A percentile compares a stretch with the other conserved stretches of the same genome.
phyloP scores from a whole-genome alignment of 2,797 vertebrate species.

The Xenentodon cancila region DNA sequence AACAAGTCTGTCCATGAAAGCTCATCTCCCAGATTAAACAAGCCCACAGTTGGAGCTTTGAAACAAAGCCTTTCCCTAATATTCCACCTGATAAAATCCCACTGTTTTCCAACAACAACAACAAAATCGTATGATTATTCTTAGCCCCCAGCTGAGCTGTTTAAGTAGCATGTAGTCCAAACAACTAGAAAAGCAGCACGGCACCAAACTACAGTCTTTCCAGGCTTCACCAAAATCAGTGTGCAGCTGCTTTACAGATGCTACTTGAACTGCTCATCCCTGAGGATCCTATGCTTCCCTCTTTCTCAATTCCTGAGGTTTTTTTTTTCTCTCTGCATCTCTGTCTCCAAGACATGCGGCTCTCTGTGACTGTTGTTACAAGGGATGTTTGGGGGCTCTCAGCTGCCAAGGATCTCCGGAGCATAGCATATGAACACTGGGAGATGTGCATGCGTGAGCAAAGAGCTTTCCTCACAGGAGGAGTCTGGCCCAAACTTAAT shows the following conservation, averaged over 20 bases:
- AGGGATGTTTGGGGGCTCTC: conserved; percentile 64
- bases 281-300: conserved; percentile 55
- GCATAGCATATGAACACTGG: conserved; percentile 60
- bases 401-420: conserved; percentile 63
- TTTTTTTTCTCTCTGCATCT: conserved; percentile 45
- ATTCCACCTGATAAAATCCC: conserved; percentile 27
- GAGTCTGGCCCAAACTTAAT: conserved; percentile 79
- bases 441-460: conserved; percentile 66
- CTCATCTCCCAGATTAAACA: conserved; percentile 32
- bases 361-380: conserved; percentile 58
- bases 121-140: conserved; percentile 17
- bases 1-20: conserved; percentile 11
- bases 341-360: conserved; percentile 75
- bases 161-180: conserved; percentile 31
- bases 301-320: conserved; percentile 28
- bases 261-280: conserved; percentile 57
- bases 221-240: conserved; percentile 62
- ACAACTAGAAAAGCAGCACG: conserved; percentile 48
- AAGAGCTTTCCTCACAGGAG: conserved; percentile 68
- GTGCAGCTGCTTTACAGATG: conserved; percentile 62
- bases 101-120: conserved; percentile 7
- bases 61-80: conserved; percentile 28
- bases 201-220: conserved; percentile 38
- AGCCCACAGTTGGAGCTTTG: conserved; percentile 8
- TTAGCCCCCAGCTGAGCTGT: conserved; percentile 26